Evolutionary conservation across 2,113 vertebrate species (phyloP), one percentile per base, ranked within the genome.

Genomic region (Periophthalmus modestus): DNA sequence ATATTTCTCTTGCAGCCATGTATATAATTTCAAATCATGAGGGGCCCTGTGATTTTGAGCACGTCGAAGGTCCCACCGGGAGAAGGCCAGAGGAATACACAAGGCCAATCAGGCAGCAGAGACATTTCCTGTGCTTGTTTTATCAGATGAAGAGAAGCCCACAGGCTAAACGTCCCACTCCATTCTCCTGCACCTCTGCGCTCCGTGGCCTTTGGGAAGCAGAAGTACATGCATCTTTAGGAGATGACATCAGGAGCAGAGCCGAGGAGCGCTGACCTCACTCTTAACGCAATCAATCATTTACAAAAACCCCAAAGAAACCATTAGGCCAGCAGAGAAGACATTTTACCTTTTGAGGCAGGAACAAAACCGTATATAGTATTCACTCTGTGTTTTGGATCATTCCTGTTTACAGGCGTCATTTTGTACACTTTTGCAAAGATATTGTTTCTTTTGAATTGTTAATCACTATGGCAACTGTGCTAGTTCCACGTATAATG

Each of bases 41-140:
- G 50, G 39, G 19, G 50, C 50, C 19, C 67, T 71, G 67, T 84
- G 80, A 87, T 66, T 66, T 80, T 78, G 83, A 83, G 79, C 88
- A 85, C 47, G 78, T 87, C 88, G 79, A 78, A 81, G 77, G 78
- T 87, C 90, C 88, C 88, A 57, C 66, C 43, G 90, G 86, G 89
- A 87, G 76, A 75, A 82, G 33, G 69, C 59, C 14, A 58, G 83
- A 84, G 85, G 75, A 88, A 88, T 90, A 78, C 83, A 85, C 79
- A 79, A 74, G 87, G 84, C 92, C 91, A 92, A 92, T 88, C 87
- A 80, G 85, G 84, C 82, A 79, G 82, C 84, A 80, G 85, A 92
- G 85, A 92, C 88, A 91, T 93, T 93, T 93, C 92, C 92, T 92
- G 92, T 88, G 80, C 85, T 87, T 81, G 87, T 89, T 93, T 92